These are phyloP conservation scores for Toxotes jaculatrix DNA, from an alignment of 2,113 vertebrate genomes.

Conservation along the genomic window DNA sequence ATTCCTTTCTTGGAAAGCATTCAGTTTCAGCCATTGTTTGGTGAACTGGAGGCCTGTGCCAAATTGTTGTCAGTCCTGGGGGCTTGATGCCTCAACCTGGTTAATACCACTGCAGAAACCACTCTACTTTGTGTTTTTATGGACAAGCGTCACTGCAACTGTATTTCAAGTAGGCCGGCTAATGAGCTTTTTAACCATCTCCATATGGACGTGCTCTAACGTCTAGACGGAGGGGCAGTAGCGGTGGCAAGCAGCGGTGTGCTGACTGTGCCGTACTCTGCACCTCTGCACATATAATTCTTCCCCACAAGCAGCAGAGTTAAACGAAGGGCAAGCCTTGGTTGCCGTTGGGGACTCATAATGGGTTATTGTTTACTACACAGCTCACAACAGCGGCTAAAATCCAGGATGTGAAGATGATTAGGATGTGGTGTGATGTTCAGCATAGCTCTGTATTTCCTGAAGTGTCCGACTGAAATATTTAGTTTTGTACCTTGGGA, in stretches of 20 bases:
- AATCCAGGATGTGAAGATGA: conserved; percentile 74
- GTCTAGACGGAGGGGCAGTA: conserved; percentile 82
- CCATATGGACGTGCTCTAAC: conserved; percentile 81
- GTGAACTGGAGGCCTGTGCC: conserved; percentile 49
- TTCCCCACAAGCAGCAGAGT: conserved; percentile 70
- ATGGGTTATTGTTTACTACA: conserved; percentile 80
- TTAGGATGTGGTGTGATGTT: conserved; percentile 52
- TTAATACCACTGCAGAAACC: conserved; percentile 77
- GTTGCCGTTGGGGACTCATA: conserved; percentile 65
- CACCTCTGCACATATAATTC: conserved; percentile 72
- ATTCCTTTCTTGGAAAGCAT: conserved; percentile 71
- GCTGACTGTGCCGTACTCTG: conserved; percentile 79
- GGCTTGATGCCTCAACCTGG: conserved; percentile 75
- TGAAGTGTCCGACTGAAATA: conserved; percentile 5
- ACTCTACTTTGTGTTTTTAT: conserved; percentile 84
- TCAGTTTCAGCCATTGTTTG: conserved; percentile 69
- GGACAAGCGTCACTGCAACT: conserved; percentile 84
- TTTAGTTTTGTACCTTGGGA: background rate
- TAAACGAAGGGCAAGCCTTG: conserved; percentile 73
- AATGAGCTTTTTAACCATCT: conserved; percentile 86
- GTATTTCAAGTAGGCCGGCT: conserved; percentile 83
- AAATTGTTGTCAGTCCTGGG: conserved; percentile 78
- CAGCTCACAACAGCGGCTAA: conserved; percentile 60
- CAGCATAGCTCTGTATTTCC: conserved; percentile 35
- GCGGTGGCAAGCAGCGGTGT: conserved; percentile 74